Evolutionary conservation across 2,888 invertebrate genomes (phyloP).

Genomic region (Pandemis cinnamomeana): DNA sequence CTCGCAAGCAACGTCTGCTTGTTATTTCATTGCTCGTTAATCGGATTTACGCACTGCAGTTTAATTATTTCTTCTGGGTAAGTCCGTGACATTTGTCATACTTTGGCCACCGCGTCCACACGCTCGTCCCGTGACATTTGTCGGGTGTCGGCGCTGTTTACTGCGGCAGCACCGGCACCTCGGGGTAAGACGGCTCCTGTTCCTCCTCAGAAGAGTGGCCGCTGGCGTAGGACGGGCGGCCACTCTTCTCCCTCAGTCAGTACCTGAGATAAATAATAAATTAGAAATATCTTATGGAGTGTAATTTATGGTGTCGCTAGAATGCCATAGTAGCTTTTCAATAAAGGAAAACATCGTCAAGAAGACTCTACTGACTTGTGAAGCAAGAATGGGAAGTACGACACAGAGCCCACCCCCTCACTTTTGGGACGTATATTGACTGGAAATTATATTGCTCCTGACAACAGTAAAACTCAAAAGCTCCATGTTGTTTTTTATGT

Average conservation of each 20-base stretch:
- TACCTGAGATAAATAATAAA: constrained; percentile 57
- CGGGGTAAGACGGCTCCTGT: constrained; percentile 63
- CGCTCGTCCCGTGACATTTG: background rate
- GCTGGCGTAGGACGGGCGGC: constrained; percentile 66
- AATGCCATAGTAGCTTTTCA: too few species aligned
- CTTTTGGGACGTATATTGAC: too few species aligned
- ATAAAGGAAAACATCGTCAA: too few species aligned
- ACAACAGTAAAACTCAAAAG: too few species aligned
- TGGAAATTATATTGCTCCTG: too few species aligned
- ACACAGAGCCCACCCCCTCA: too few species aligned
- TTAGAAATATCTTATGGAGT: too few species aligned
- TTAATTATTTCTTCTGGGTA: background rate
- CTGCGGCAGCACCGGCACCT: constrained; percentile 66
- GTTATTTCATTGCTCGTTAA: background rate
- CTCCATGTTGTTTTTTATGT: too few species aligned
- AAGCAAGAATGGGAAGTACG: too few species aligned
- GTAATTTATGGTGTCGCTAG: too few species aligned
- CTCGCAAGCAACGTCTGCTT: background rate
- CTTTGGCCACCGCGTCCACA: background rate
- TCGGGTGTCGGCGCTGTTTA: constrained; percentile 43
- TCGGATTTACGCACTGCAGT: background rate
- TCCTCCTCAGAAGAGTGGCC: constrained; percentile 79
- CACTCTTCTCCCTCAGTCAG: constrained; percentile 81
- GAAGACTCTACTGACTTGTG: too few species aligned
- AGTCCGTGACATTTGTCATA: background rate